Conservation (phyloP, 35 echinoderm and acorn worm genomes). For the Patiria miniata region DNA sequence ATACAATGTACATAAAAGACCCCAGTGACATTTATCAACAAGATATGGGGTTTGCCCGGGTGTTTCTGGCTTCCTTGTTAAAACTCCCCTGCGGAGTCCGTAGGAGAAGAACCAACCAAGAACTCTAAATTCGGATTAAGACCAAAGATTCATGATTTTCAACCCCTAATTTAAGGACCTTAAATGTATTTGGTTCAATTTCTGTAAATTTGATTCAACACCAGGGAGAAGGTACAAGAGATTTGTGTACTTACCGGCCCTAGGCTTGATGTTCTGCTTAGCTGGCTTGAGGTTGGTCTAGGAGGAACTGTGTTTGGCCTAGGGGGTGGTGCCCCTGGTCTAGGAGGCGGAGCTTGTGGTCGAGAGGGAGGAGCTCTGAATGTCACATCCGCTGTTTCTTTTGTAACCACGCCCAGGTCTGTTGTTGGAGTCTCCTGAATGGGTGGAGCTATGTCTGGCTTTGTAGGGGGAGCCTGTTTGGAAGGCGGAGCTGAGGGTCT, state of each 20-base stretch:
- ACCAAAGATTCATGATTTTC: no score
- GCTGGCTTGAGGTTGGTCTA: conserved; percentile 18
- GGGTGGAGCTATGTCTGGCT: neutral
- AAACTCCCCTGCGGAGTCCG: no score
- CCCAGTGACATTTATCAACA: no score
- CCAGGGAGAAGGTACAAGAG: no score
- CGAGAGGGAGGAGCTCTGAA: conserved; percentile 33
- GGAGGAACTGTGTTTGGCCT: conserved; percentile 39
- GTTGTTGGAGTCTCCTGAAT: neutral
- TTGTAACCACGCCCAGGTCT: neutral
- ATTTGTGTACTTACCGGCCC: neutral
- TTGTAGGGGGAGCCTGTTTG: conserved; percentile 11
- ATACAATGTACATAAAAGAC: no score
- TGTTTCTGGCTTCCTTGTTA: no score
- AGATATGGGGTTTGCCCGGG: no score
- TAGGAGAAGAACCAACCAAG: no score
- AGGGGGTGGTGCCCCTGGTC: conserved; percentile 44
- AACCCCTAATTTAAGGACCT: no score
- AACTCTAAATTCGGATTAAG: no score
- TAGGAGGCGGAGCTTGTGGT: conserved; percentile 44
- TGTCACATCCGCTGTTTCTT: neutral
- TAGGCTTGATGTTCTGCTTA: neutral
- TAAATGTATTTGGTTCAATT: no score
- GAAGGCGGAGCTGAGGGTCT: conserved; percentile 29
- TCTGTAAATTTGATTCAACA: no score